Evolutionary conservation across 1,140 invertebrate species (phyloP), one percentile per base, ranked within the genome.

Genomic region (Bombus affinis): DNA sequence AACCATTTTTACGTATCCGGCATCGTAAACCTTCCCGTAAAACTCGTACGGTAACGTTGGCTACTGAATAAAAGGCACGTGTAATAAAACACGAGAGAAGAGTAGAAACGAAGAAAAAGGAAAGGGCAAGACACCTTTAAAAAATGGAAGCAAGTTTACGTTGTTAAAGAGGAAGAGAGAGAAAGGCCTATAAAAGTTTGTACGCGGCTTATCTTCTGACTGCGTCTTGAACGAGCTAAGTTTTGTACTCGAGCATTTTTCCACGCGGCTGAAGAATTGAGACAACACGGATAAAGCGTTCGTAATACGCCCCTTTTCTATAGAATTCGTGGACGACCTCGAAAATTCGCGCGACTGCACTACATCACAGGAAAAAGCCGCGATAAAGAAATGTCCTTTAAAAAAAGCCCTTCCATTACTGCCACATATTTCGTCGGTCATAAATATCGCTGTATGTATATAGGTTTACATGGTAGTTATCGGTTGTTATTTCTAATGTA

Each of bases 181-280:
- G 47, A 70, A 59, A 66, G 32, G 42, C 15, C 81, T 83, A 37
- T 68, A 76, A 83, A 83, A 68, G 72, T 83, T 68, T 76, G 72
- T 47, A 28, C n/a, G 37, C 42, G 25, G 53, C 73, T 76, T 83
- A 83, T 83, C 81, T 76, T 32, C 32, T 9, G 65, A 22, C 42
- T 37, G 32, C 42, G 18, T 44, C 62, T 66, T 37, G 77, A 68
- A 83, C 81, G 59, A 75, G 81, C 72, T 13, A 75, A 83, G 72
- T 76, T 83, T 44, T 32, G 42, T 57, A 8, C 39, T 68, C 59
- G 28, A n/a, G 35, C 62, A 83, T 83, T 83, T 76, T 76, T 53
- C 59, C 62, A 53, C 32, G n/a, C 8, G 32, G n/a, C n/a, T 65
- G 32, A 32, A 47, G 59, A 53, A 76, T 75, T n/a, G 59, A 66